Evolutionary conservation across 2,113 vertebrate species (phyloP).

Genomic region (Festucalex cinctus): DNA sequence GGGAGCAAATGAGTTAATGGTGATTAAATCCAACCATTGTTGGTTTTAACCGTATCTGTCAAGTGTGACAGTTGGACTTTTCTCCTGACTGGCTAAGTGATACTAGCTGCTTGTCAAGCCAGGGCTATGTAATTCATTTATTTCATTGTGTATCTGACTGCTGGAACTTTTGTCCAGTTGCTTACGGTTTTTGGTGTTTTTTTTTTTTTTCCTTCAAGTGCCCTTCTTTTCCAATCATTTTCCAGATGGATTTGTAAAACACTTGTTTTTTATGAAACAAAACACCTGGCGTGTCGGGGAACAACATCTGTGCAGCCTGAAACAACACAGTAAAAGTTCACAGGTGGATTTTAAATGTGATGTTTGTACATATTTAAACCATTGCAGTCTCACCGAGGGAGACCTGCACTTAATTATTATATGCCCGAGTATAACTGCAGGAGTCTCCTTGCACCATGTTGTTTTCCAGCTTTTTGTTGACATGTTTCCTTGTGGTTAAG

Average conservation of each 20-base stretch:
- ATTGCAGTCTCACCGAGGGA: neutral
- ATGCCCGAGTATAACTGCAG: neutral
- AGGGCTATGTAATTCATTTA: neutral
- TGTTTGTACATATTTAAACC: neutral
- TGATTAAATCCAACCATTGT: too few relatives aligned
- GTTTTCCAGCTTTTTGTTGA: neutral
- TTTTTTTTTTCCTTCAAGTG: neutral
- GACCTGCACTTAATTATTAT: neutral
- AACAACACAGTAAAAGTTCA: constrained; percentile 2
- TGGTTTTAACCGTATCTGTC: too few relatives aligned
- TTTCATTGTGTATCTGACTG: neutral
- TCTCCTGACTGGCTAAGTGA: too few relatives aligned
- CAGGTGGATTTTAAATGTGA: neutral
- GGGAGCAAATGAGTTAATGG: too few relatives aligned
- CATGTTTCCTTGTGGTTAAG: neutral
- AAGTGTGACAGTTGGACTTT: too few relatives aligned
- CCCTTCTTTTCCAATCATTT: neutral
- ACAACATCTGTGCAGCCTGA: neutral
- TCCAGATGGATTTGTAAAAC: neutral
- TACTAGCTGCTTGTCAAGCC: neutral
- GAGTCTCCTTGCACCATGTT: neutral
- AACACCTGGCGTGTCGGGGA: neutral
- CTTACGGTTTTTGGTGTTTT: neutral
- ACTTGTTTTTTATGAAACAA: constrained; percentile 4
- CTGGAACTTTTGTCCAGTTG: neutral